Base-by-base conservation (phyloP, 2,888 invertebrate species). In the Nymphalis c-album region DNA sequence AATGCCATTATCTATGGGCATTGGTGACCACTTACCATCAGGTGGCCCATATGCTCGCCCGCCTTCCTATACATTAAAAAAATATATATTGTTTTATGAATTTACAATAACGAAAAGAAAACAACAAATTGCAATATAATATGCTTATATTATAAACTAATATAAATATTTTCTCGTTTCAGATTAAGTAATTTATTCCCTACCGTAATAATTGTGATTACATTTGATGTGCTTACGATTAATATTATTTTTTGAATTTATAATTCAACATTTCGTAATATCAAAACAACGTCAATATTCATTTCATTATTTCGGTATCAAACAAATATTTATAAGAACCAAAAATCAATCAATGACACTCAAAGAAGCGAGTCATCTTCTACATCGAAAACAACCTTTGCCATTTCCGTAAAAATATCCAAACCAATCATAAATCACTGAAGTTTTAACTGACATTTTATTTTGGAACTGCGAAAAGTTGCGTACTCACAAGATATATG, bases 361-460 rank as follows among this genome's bases (percentile, higher is more conserved):
- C 69, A 71, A 71, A 67, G 68, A 46, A 59, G 62, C 71, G 46
- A 71, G 71, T 72, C 70, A 69, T 73, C 74, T 73, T 55, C 64
- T 61, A 59, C 45, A 61, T 40, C 74, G 76, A 81, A 86, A 85
- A 85, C 85, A 85, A 80, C 77, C 77, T 81, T 84, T 76, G 51
- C 53, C 51, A 73, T 82, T 83, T 79, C 69, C 68, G 73, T 75
- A 70, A 80, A 82, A 84, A 84, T 85, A 74, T 79, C 78, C 79
- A 73, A 72, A 78, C 77, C 73, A 71, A 75, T 77, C 74, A 82
- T 86, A 86, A 84, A 86, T 87, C 83, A 84, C 81, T 60, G 73
- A 63, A 78, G 80, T 80, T 83, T 84, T 77, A 81, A 83, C 84
- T 80, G 83, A 83, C 81, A 77, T 84, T 86, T 85, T 85, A 81